Percentiles rank a stretch among this genome's conserved stretches.
Conservation (phyloP, 2,113 vertebrate species). For the Apodemus sylvaticus region DNA sequence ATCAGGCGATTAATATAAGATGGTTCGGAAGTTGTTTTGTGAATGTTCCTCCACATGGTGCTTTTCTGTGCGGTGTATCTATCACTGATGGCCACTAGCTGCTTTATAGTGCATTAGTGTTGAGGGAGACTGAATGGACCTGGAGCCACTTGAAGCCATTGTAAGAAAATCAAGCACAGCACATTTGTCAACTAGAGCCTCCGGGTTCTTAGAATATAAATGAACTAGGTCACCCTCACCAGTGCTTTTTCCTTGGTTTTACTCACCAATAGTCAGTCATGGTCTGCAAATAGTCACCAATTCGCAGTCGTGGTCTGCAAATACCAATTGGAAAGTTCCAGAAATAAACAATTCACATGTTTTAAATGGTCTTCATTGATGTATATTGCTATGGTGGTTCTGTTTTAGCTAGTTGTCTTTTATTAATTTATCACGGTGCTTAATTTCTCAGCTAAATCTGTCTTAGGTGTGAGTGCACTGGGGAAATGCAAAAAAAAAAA, state of each 20-base stretch:
- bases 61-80: not conserved
- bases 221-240: not conserved
- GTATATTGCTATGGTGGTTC: not conserved
- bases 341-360: not conserved
- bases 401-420: not conserved
- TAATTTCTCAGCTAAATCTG: not conserved
- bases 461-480: not conserved
- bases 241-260: not conserved
- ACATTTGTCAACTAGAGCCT: not conserved
- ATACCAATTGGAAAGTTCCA: not conserved
- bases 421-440: not conserved
- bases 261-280: not conserved
- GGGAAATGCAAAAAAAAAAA: not conserved
- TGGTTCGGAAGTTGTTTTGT: not conserved
- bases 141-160: not conserved
- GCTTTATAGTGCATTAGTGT: not conserved
- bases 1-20: not conserved
- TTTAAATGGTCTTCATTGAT: not conserved
- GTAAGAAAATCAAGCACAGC: not conserved
- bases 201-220: not conserved
- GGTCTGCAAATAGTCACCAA: not conserved
- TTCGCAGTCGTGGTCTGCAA: not conserved
- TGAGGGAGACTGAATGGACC: not conserved
- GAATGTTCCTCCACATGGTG: not conserved
- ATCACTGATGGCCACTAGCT: not conserved